Evolutionary conservation across 1,140 invertebrate genomes (phyloP), one percentile per base, ranked within the genome.

Genomic region (Ceratosolen fusciceps): DNA sequence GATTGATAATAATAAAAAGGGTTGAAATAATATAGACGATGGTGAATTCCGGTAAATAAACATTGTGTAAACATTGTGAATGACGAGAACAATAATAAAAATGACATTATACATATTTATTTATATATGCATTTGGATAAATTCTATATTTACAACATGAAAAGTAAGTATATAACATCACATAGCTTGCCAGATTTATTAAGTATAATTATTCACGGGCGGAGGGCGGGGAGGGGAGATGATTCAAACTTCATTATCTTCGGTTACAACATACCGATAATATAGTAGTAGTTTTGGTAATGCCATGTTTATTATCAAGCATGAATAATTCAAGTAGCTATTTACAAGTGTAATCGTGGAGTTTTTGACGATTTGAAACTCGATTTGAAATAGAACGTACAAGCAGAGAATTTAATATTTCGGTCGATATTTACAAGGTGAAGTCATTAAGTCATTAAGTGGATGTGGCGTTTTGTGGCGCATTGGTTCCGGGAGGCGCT

Each of bases 161-260:
- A 85, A 86, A n/a, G 88, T 87, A 86, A 83, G 86, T 89, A 89
- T 86, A 88, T 88, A 89, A 89, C 88, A 90, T 90, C 89, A 90
- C 88, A 90, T 90, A 88, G 85, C 86, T 90, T 85, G 82, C 85
- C 89, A 88, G 82, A 79, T 86, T 82, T n/a, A n/a, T n/a, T 87
- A 83, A 86, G 85, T 88, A 87, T 82, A 84, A 83, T 85, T 84
- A 84, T 81, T 84, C 82, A 84, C 86, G 85, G 83, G n/a, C n/a
- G n/a, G n/a, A n/a, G n/a, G n/a, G n/a, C n/a, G n/a, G n/a, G n/a
- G n/a, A n/a, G n/a, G n/a, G n/a, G n/a, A 74, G 49, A 82, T 79
- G 84, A 81, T 83, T 84, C 82, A 82, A 83, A 79, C 81, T 71
- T 81, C 79, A n/a, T 52, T 75, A 43, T 67, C 80, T 72, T 80